These are phyloP conservation scores for Scyliorhinus canicula DNA, from an alignment of 2,797 vertebrate genomes.

Conservation along the genomic window DNA sequence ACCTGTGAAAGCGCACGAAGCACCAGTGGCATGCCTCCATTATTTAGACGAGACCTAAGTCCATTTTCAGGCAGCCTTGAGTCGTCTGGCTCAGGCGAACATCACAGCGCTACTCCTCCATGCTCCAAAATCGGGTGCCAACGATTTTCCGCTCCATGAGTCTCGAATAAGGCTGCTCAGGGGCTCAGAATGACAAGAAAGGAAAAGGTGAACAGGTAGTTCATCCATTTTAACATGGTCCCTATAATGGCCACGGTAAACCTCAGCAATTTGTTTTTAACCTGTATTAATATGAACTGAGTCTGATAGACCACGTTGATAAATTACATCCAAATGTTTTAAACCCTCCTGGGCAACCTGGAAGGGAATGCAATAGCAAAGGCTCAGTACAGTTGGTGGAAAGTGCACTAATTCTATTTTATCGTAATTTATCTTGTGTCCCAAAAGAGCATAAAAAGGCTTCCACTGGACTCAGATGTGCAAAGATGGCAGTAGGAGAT, in stretches of 20 bases:
- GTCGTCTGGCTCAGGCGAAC: background rate
- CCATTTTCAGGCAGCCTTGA: background rate
- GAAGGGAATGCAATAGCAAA: constrained; percentile 1
- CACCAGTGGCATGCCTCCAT: background rate
- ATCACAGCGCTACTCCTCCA: background rate
- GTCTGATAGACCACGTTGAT: background rate
- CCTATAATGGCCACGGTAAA: background rate
- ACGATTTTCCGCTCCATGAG: background rate
- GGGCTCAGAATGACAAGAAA: background rate
- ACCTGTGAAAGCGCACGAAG: background rate
- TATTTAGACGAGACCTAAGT: background rate
- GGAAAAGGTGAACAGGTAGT: background rate
- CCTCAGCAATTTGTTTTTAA: background rate
- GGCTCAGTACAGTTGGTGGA: background rate
- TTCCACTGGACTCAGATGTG: no score
- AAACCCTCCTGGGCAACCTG: background rate
- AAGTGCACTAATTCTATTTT: background rate
- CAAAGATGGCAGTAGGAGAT: background rate
- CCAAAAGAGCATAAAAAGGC: background rate
- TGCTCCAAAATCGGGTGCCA: background rate
- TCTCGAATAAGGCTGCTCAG: background rate
- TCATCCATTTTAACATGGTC: background rate
- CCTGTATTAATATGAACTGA: background rate
- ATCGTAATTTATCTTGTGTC: background rate
- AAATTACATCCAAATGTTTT: constrained; percentile 9